Conservation (phyloP, 92 coral and sea anemone genomes). For the Chrysogorgia sp. region DNA sequence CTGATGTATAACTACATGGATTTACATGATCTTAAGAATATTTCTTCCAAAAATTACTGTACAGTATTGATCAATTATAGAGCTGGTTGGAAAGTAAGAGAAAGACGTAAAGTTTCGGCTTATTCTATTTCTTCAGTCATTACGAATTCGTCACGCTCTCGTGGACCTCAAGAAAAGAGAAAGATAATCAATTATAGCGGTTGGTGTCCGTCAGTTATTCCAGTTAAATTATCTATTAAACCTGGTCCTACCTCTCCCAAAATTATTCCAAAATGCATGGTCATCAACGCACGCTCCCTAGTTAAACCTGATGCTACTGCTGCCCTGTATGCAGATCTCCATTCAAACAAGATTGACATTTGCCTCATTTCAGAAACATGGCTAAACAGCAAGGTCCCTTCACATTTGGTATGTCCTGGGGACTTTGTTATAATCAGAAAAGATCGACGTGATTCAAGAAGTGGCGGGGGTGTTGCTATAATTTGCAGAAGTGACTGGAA, state of each 20-base stretch:
- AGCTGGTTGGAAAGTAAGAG: no score
- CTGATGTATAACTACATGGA: no score
- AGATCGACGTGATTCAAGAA: constrained; percentile 37
- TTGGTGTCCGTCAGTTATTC: not conserved
- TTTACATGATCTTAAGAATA: no score
- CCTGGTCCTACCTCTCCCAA: constrained; percentile 50
- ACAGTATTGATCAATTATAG: no score
- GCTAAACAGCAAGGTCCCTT: constrained; percentile 28
- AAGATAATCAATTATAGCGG: no score
- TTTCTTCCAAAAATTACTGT: no score
- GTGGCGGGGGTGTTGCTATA: constrained; percentile 52
- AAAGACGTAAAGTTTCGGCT: no score
- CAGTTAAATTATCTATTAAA: not conserved
- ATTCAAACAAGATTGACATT: no score
- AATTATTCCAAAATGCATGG: constrained; percentile 53
- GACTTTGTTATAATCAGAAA: constrained; percentile 44
- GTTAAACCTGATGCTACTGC: constrained; percentile 56
- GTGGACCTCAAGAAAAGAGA: no score
- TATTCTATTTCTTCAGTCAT: no score
- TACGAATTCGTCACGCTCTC: no score
- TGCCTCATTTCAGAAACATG: constrained; percentile 57
- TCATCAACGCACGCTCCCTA: constrained; percentile 53
- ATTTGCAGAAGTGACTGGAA: constrained; percentile 51
- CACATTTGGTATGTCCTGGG: constrained; percentile 37
- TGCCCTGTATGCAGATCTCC: constrained; percentile 37